A percentile compares a stretch with the other conserved stretches of the same genome.
These are phyloP conservation scores for Polypedilum vanderplanki DNA, from an alignment of 1,140 invertebrate genomes.

Conservation along the genomic window DNA sequence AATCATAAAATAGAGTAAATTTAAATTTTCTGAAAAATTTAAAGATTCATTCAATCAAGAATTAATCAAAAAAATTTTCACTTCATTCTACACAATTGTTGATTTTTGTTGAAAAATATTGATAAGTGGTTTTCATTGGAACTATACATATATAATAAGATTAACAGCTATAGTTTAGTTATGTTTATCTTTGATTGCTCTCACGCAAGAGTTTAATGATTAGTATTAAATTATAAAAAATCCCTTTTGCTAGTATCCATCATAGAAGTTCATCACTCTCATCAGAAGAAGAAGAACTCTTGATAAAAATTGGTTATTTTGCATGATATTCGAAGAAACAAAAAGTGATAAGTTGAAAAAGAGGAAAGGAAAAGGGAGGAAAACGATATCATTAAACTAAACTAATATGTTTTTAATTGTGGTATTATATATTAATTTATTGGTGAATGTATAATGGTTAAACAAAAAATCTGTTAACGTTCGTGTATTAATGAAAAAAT, in stretches of 20 bases:
- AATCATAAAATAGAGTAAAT: too few relatives aligned
- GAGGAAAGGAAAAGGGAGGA: too few relatives aligned
- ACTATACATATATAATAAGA: neutral
- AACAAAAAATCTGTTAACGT: conserved; percentile 15
- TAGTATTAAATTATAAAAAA: neutral
- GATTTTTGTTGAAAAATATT: conserved; percentile 1
- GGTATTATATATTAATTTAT: conserved; percentile 8
- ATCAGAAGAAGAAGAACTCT: too few relatives aligned
- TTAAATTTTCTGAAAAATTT: too few relatives aligned
- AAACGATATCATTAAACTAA: too few relatives aligned
- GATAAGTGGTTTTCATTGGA: conserved; percentile 17
- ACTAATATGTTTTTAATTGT: neutral
- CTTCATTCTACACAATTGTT: neutral
- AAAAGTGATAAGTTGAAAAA: neutral
- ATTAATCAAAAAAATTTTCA: conserved; percentile 25
- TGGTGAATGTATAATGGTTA: conserved; percentile 18
- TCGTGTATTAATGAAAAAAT: conserved; percentile 14
- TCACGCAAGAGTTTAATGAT: conserved; percentile 10
- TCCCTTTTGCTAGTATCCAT: conserved; percentile 4
- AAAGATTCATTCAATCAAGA: too few relatives aligned
- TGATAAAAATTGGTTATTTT: neutral
- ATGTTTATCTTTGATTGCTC: neutral
- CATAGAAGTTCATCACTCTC: too few relatives aligned
- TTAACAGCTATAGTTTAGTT: neutral
- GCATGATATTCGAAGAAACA: conserved; percentile 4